Evolutionary conservation across 2,888 invertebrate genomes (phyloP), one percentile per base, ranked within the genome.

Genomic region (Cephus sareptanus): DNA sequence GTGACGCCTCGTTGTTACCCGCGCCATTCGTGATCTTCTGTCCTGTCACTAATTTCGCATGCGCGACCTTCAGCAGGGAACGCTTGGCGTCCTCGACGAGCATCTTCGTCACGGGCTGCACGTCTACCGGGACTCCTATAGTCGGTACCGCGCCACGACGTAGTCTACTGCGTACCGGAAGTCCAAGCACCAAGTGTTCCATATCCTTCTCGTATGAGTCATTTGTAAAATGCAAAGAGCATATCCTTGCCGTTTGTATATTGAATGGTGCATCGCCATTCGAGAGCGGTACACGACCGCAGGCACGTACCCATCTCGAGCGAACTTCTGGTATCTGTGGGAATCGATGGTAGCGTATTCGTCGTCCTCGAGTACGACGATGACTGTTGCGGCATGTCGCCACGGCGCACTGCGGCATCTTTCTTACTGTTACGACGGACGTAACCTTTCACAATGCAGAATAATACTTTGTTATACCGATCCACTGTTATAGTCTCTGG

Each of bases 341-440:
- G 88, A 94, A 94, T 82, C 94, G 93, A 89, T 94, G 94, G 90
- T 94, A 94, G 78, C 93, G 92, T 81, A 94, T 93, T 79, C 93
- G 91, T 79, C 93, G 92, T 76, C 93, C 93, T 82, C 93, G 92
- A 75, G 93, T 93, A 84, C 93, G 93, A 78, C 94, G 92, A 88
- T 94, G 93, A 87, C 93, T 93, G 86, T 93, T 94, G 85, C 92
- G 92, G 89, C 94, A 94, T 84, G 92, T 93, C 83, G 92, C 91
- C 77, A 94, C 93, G 81, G 94, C 93, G 90, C 94, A 94, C 92
- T 94, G 94, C 87, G 94, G 93, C 94, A 94, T 94, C 85, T 88
- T 56, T 56, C 23, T 56, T 23, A 23, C 56, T 23, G 23, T 56
- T 23, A 9, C 23, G 23, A 9, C 23, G 23, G 0, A 23, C 23